phyloP scores from a whole-genome alignment of 2,797 vertebrate genomes.

The Eulemur mongoz region DNA sequence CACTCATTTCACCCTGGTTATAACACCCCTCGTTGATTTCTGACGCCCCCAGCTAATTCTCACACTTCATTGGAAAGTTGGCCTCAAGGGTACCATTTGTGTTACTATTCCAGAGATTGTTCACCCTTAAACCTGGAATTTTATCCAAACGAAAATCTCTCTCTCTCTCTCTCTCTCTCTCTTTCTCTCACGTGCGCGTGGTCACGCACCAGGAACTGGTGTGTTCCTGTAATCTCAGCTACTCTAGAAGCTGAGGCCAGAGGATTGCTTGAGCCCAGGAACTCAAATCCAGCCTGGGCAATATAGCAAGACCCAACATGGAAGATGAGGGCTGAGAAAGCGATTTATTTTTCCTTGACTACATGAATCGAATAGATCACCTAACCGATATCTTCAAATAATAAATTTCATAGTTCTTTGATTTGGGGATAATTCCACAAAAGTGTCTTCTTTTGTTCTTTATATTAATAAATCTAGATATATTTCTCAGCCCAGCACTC shows the following conservation, averaged over 20 bases:
- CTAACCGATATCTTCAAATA: not conserved
- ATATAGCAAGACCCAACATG: not conserved
- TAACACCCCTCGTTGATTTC: not conserved
- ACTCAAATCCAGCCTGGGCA: not conserved
- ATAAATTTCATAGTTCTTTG: not conserved
- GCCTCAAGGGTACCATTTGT: not conserved
- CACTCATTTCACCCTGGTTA: not conserved
- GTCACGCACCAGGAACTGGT: not conserved
- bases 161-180: no score
- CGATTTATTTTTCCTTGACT: not conserved
- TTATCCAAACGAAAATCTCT: not conserved
- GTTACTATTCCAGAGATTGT: not conserved
- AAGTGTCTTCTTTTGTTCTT: not conserved
- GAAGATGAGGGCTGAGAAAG: not conserved
- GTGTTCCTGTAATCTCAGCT: not conserved
- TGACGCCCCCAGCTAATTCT: not conserved
- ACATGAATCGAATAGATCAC: not conserved
- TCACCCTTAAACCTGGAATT: not conserved
- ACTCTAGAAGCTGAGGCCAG: not conserved
- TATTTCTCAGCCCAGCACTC: not conserved
- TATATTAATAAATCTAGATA: not conserved
- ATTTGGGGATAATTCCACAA: not conserved
- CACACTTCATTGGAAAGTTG: not conserved
- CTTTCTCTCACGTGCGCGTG: no score
- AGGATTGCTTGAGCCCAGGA: not conserved